A percentile compares a stretch with the other conserved stretches of the same genome.
Conservation (phyloP, 2,888 invertebrate genomes). For the Tachina grossa region DNA sequence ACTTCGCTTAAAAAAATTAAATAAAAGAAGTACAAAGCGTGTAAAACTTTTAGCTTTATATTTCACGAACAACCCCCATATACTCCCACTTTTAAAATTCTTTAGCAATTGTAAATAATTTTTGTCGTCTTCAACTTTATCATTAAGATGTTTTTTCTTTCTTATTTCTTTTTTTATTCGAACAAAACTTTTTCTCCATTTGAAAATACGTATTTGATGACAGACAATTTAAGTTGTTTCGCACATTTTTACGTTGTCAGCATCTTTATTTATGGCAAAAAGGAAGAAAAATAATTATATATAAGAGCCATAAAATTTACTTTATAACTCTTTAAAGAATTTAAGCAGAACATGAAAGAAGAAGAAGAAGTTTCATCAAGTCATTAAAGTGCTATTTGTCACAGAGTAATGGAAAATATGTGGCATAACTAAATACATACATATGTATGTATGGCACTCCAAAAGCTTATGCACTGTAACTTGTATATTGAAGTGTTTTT, state of each 20-base stretch:
- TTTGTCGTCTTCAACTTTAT: neutral
- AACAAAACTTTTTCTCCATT: neutral
- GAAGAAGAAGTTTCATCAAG: slow-evolving; percentile 20
- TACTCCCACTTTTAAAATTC: neutral
- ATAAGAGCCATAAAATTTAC: slow-evolving; percentile 8
- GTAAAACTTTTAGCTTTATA: no score
- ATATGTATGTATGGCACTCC: neutral
- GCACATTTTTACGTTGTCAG: slow-evolving; percentile 9
- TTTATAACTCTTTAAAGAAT: neutral
- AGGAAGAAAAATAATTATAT: slow-evolving; percentile 22
- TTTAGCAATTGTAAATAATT: slow-evolving; percentile 1
- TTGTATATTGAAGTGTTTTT: no score
- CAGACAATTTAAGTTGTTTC: slow-evolving; percentile 57
- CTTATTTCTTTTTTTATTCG: neutral
- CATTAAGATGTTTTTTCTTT: neutral
- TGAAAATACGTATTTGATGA: slow-evolving; percentile 44
- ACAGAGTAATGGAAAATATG: neutral
- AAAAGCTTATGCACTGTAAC: neutral
- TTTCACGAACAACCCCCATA: no score
- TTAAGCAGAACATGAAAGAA: neutral
- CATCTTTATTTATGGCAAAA: neutral
- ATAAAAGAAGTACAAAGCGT: no score
- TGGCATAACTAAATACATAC: neutral
- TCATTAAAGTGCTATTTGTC: neutral
- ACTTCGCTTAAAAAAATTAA: no score